Evolutionary conservation across 2,888 invertebrate genomes (phyloP), one percentile per base, ranked within the genome.

Genomic region (Lochmaea crataegi): DNA sequence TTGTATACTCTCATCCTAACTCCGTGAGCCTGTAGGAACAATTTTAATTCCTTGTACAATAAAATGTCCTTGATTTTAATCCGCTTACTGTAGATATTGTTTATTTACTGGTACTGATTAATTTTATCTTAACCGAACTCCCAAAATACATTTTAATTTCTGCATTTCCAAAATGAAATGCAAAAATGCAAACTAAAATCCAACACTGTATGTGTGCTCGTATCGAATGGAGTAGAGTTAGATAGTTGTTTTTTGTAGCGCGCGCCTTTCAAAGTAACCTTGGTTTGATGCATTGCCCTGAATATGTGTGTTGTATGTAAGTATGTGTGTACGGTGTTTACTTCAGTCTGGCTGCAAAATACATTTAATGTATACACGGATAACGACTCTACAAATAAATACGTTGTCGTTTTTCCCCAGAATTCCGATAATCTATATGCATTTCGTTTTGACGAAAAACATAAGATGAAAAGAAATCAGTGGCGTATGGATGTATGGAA

Each of bases 241-340:
- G 64, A 70, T 67, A 68, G 66, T 56, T 72, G 61, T 67, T 71
- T 56, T 56, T 66, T 53, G 48, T 61, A 41, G 69, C 72, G 77
- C 79, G 77, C 80, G 75, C 78, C 76, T 78, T 80, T 77, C 76
- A 77, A 80, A 75, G 75, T 84, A 84, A 84, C 85, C 85, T 85
- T 85, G 85, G 83, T 84, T 82, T 84, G 84, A 85, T 85, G 85
- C 85, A 85, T 85, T 85, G 85, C 85, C 85, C 85, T 84, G 84
- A 82, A 83, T 84, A 81, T 78, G 42, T 61, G 16, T 63, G 58
- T 58, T 26, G 16, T 41, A 16, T 63, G 61, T 63, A 45, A 45
- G 45, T 45, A 63, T 42, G 61, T 63, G 42, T 64, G 16, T 66
- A 68, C 77, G 82, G 82, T 84, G 84, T 84, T 84, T 84, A 85